Evolutionary conservation across 1,140 invertebrate species (phyloP), one percentile per base, ranked within the genome.

Genomic region (Melitaea cinxia): DNA sequence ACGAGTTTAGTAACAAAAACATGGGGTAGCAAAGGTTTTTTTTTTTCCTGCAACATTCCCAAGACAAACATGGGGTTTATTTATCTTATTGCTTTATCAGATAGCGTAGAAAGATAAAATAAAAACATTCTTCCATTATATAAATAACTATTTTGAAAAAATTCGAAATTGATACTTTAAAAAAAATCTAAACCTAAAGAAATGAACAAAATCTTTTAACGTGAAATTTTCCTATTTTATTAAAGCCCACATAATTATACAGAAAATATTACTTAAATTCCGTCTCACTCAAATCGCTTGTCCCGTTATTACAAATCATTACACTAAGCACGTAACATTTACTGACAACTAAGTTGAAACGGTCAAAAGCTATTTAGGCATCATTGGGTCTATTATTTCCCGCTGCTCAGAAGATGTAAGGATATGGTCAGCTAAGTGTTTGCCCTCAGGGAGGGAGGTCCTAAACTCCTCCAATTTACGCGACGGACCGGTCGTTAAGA

Each of bases 391-490:
- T 59, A 68, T 68, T 65, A 70, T 72, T 63, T 58, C 63, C 69
- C 52, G 62, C 61, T 68, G 68, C 64, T 68, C 30, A 59, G 52
- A 68, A 74, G 72, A 77, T 70, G 62, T 82, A 84, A 73, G 39
- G 80, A 82, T 80, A 79, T 81, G 82, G 80, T 80, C 85, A 84
- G 77, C 68, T 74, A 75, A 82, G 79, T 80, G 75, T 78, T 77
- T 69, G 65, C 68, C 76, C 75, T 56, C 72, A 24, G 60, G 78
- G 75, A 77, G 70, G 72, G 68, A 66, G 70, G 70, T 75, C 68
- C 74, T 85, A 85, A 87, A 87, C 77, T 82, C 75, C 67, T 65
- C 61, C 77, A 80, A 78, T 89, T 88, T 88, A 89, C 82, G 83
- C 77, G 63, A 68, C 67, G 69, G 81, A 70, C 69, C 75, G 69